Conservation (phyloP, 2,888 invertebrate genomes). For the Drosophila emarginata region DNA sequence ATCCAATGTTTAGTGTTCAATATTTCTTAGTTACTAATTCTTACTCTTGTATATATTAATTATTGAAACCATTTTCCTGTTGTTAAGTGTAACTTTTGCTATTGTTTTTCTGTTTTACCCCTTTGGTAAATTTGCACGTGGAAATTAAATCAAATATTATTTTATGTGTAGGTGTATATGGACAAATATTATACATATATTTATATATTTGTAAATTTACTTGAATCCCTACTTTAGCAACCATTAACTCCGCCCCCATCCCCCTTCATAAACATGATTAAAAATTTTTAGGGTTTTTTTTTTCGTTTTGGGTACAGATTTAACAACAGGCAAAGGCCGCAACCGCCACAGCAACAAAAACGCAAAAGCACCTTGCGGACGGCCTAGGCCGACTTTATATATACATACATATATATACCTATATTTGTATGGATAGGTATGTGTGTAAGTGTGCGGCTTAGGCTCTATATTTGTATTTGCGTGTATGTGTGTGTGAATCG, state of each 20-base stretch:
- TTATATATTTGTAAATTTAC: constrained; percentile 42
- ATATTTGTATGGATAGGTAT: constrained; percentile 5
- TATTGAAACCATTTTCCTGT: constrained; percentile 3
- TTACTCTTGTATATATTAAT: neutral
- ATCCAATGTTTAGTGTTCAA: too few species aligned
- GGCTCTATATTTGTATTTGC: constrained; percentile 55
- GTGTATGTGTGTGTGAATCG: constrained; percentile 18
- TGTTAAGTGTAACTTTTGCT: constrained; percentile 11
- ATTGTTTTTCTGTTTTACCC: neutral
- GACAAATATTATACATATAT: constrained; percentile 2
- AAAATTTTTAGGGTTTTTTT: constrained; percentile 50
- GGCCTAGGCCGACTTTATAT: constrained; percentile 8
- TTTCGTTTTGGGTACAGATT: constrained; percentile 6
- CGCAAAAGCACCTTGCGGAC: constrained; percentile 48
- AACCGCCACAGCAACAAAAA: constrained; percentile 31
- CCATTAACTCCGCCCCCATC: neutral
- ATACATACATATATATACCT: constrained; percentile 4
- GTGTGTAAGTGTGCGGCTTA: constrained; percentile 38
- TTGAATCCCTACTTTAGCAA: constrained; percentile 18
- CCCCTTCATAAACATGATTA: constrained; percentile 62
- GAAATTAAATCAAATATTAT: constrained; percentile 45
- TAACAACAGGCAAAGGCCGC: constrained; percentile 40
- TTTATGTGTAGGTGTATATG: constrained; percentile 4
- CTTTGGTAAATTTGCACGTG: constrained; percentile 38
- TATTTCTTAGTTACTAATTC: too few species aligned